Conservation (phyloP, 2,113 vertebrate genomes). For the Strigops habroptila region DNA sequence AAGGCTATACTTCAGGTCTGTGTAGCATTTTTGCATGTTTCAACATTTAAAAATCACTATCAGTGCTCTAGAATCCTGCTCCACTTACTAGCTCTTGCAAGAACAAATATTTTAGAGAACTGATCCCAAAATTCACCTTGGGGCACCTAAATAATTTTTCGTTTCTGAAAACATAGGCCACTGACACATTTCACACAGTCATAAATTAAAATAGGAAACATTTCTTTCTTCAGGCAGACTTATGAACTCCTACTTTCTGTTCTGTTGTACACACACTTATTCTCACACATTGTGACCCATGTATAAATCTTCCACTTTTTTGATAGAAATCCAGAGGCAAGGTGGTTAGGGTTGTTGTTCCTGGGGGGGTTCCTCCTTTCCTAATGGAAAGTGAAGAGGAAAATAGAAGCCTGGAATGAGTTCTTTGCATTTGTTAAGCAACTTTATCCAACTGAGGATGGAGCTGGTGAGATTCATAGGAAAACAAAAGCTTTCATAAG, state of each 20-base stretch:
- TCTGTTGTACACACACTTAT: not conserved
- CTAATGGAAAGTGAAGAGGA: not conserved
- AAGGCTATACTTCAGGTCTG: not conserved
- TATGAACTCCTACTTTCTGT: not conserved
- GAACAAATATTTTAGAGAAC: not conserved
- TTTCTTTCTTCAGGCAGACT: not conserved
- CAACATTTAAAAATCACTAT: not conserved
- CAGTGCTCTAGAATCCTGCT: not conserved
- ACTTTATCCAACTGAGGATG: not conserved
- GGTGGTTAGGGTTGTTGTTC: not conserved
- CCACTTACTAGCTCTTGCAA: not conserved
- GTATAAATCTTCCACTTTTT: not conserved
- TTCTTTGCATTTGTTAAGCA: not conserved
- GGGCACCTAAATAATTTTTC: not conserved
- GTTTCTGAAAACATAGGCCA: not conserved
- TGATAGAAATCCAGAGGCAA: not conserved
- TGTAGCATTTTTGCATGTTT: not conserved
- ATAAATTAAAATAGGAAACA: not conserved
- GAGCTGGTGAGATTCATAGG: not conserved
- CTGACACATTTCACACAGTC: not conserved
- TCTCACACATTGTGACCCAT: not conserved
- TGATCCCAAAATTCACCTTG: not conserved
- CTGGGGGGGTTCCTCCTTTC: too few relatives aligned
- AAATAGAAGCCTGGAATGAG: not conserved
- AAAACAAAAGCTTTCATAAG: not conserved